Conservation (phyloP, 2,888 invertebrate genomes). For the Cyclophora punctaria region DNA sequence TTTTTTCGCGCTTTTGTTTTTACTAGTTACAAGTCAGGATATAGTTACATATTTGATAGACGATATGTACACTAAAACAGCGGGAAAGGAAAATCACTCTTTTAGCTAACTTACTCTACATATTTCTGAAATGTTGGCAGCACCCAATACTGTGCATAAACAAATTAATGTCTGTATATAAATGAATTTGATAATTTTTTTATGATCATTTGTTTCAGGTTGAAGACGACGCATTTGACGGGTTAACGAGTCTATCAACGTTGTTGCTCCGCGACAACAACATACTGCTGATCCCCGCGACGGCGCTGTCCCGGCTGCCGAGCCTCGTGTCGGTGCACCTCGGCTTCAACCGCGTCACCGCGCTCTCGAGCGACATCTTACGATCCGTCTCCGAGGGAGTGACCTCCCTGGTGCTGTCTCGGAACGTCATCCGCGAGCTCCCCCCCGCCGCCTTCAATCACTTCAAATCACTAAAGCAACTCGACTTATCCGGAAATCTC, state of each 20-base stretch:
- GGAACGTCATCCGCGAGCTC: slow-evolving; percentile 90
- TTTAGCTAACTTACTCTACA: no score
- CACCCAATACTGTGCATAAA: no score
- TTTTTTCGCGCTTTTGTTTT: no score
- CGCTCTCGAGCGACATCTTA: slow-evolving; percentile 85
- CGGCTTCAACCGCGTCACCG: slow-evolving; percentile 91
- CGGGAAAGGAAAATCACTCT: no score
- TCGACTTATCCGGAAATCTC: slow-evolving; percentile 88
- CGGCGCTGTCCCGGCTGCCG: slow-evolving; percentile 86
- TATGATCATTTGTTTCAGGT: slow-evolving; percentile 71
- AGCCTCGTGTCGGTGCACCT: slow-evolving; percentile 82
- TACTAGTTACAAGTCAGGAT: no score
- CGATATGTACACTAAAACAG: no score
- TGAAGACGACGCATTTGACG: slow-evolving; percentile 91
- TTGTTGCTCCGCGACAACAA: slow-evolving; percentile 90
- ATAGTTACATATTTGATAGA: no score
- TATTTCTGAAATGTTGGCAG: no score
- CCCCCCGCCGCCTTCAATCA: slow-evolving; percentile 86
- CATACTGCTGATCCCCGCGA: slow-evolving; percentile 87
- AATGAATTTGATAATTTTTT: no score
- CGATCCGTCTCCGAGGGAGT: slow-evolving; percentile 82
- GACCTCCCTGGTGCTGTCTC: slow-evolving; percentile 82
- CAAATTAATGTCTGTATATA: no score
- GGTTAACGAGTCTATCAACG: slow-evolving; percentile 83
- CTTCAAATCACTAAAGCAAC: slow-evolving; percentile 80